phyloP scores from a whole-genome alignment of 2,113 vertebrate genomes.

The Eira barbara region DNA sequence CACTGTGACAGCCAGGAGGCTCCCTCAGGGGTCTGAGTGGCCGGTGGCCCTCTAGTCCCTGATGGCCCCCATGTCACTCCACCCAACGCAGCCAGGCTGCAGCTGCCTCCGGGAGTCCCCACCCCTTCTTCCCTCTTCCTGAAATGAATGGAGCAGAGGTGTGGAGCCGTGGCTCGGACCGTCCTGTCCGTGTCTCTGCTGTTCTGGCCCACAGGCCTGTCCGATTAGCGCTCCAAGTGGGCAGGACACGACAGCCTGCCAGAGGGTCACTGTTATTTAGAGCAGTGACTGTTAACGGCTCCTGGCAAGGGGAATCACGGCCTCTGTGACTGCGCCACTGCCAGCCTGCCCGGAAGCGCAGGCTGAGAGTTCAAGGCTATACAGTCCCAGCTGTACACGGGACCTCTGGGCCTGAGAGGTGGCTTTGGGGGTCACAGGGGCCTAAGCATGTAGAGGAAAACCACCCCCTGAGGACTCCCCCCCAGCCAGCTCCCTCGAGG shows the following conservation, averaged over 20 bases:
- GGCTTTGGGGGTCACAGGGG: not conserved
- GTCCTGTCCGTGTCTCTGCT: not conserved
- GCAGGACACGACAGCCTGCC: not conserved
- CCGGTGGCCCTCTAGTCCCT: no score
- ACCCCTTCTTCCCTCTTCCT: not conserved
- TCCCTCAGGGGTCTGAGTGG: rapidly evolving
- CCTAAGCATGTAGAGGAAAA: not conserved
- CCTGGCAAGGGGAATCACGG: not conserved
- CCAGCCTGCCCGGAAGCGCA: not conserved
- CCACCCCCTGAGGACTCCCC: not conserved
- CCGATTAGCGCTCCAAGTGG: not conserved
- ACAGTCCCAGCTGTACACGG: rapidly evolving
- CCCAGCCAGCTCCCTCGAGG: not conserved
- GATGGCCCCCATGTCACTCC: not conserved
- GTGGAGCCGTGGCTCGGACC: not conserved
- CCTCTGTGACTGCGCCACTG: not conserved
- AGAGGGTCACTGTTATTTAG: constrained; percentile 30
- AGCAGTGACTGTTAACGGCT: constrained; percentile 45
- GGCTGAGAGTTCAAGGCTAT: not conserved
- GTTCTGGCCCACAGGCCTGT: not conserved
- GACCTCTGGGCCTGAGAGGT: not conserved
- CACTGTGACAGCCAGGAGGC: not conserved
- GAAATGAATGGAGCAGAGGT: not conserved
- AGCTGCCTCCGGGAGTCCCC: constrained; percentile 22
- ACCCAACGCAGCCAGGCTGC: not conserved